Evolutionary conservation across 2,113 vertebrate genomes (phyloP).

Genomic region (Tragulus kanchil): DNA sequence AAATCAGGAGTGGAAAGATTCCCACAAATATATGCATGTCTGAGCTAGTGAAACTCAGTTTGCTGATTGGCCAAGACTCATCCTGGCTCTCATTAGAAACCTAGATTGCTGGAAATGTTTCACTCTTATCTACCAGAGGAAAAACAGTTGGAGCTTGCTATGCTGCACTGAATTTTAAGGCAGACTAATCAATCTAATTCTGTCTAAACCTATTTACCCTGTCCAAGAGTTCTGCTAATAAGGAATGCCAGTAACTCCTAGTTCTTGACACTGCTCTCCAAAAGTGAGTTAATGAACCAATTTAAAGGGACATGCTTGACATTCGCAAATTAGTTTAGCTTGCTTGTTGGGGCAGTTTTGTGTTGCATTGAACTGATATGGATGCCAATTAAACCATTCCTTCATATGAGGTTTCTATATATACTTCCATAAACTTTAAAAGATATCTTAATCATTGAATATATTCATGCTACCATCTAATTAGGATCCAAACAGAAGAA

Average conservation of each 20-base stretch:
- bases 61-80: neutral
- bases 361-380: slow-evolving; percentile 21
- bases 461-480: neutral
- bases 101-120: slow-evolving; percentile 60
- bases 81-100: slow-evolving; percentile 42
- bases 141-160: slow-evolving; percentile 54
- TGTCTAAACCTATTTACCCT: slow-evolving; percentile 78
- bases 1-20: neutral
- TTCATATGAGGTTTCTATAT: slow-evolving; percentile 39
- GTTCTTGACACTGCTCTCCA: slow-evolving; percentile 77
- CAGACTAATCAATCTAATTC: slow-evolving; percentile 80
- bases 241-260: slow-evolving; percentile 76
- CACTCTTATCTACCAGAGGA: slow-evolving; percentile 2
- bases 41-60: neutral
- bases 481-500: neutral
- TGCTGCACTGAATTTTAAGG: slow-evolving; percentile 68
- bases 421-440: slow-evolving; percentile 58
- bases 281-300: slow-evolving; percentile 81
- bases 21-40: neutral
- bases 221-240: slow-evolving; percentile 77
- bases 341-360: slow-evolving; percentile 67
- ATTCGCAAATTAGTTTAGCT: slow-evolving; percentile 80
- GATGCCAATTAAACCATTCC: slow-evolving; percentile 56
- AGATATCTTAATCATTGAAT: slow-evolving; percentile 65
- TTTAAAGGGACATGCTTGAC: slow-evolving; percentile 81